phyloP scores from a whole-genome alignment of 2,797 vertebrate species.

The Melanotaenia maccullochi region DNA sequence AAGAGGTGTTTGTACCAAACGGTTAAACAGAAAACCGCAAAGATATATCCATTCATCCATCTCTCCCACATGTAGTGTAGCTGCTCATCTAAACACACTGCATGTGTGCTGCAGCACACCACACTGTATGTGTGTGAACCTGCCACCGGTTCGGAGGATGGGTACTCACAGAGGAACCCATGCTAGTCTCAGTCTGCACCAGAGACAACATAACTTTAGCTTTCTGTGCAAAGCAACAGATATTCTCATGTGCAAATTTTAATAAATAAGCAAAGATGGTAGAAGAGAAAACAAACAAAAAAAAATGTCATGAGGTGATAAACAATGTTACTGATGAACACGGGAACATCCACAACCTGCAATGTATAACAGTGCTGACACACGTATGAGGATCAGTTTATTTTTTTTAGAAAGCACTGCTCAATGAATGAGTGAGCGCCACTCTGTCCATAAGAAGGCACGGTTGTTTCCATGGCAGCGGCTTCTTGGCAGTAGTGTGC shows the following conservation, averaged over 20 bases:
- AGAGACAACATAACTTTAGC: slow-evolving; percentile 5
- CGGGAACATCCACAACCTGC: slow-evolving; percentile 24
- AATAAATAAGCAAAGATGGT: slow-evolving; percentile 19
- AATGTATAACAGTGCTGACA: slow-evolving; percentile 14
- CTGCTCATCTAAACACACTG: not conserved
- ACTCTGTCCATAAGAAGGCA: slow-evolving; percentile 54
- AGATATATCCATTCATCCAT: not conserved
- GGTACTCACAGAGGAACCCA: slow-evolving; percentile 4
- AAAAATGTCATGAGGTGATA: slow-evolving; percentile 23
- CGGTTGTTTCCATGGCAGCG: slow-evolving; percentile 68
- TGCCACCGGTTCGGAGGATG: slow-evolving; percentile 4
- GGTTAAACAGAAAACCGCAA: not conserved
- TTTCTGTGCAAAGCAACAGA: slow-evolving; percentile 12
- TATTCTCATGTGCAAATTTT: not conserved
- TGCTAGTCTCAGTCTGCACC: not conserved
- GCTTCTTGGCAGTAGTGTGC: slow-evolving; percentile 67
- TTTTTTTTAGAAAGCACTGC: slow-evolving; percentile 37
- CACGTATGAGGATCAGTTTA: slow-evolving; percentile 32
- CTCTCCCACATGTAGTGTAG: not conserved
- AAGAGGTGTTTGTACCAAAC: not conserved
- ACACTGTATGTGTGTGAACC: slow-evolving; percentile 3
- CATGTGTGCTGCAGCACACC: not conserved
- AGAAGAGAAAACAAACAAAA: slow-evolving; percentile 11
- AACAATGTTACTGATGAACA: not conserved
- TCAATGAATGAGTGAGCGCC: slow-evolving; percentile 55